Evolutionary conservation across 2,113 vertebrate species (phyloP), one percentile per base, ranked within the genome.

Genomic region (Sebastes schlegelii): DNA sequence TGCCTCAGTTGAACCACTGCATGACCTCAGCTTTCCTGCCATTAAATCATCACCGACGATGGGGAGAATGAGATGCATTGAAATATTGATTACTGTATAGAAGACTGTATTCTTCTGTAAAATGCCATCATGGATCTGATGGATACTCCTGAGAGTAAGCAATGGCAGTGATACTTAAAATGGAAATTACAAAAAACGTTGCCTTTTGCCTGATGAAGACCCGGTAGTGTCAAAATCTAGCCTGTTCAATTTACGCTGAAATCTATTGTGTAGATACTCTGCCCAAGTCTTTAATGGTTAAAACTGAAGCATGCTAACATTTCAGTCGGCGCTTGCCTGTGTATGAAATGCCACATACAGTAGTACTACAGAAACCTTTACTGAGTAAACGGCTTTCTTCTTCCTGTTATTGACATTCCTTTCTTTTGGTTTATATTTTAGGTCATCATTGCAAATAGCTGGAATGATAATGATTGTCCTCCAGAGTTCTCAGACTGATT

Each of bases 61-160:
- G 69, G 86, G 66, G 60, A 60, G 73, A 89, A 84, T 67, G 79
- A 84, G 52, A 87, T 80, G 80, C 68, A 85, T 75, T 94, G 60
- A 92, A 92, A 92, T 92, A 88, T 81, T 82, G 51, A 86, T 86
- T 61, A 57, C 49, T 69, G 40, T n/a, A 48, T 61, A 19, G 62
- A 70, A 42, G 58, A 67, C 26, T 58, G 48, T 43, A 34, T 55
- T 78, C 46, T 80, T 84, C 26, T 72, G 49, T 34, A 46, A 58
- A 67, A 67, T 23, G 8, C 26, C 19, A n/a, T 46, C 16, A 65
- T 52, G 26, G 45, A 72, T 17, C n/a, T n/a, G 43, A 64, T 43
- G 48, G 23, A 40, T 42, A 48, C n/a, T 54, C 16, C n/a, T 40
- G 9, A 66, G 61, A 34, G 65, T n/a, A 42, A 48, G 43, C 11